These are phyloP conservation scores for Hippasteria phrygiana DNA, from an alignment of 53 echinoderm and acorn worm genomes.

Conservation along the genomic window DNA sequence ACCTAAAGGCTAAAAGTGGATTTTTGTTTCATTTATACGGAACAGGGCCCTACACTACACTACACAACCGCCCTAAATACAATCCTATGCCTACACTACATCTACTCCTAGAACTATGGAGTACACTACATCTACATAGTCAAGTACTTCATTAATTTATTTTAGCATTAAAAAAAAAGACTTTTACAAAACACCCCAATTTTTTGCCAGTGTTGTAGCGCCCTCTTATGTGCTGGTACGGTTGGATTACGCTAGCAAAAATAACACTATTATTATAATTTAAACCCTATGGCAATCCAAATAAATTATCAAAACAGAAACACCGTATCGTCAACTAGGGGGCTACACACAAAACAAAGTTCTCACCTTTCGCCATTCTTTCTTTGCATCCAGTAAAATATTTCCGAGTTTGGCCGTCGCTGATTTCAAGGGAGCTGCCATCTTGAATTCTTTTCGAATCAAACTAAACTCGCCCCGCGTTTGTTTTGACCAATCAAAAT, in stretches of 20 bases:
- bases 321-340: not conserved
- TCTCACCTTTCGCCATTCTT: constrained; percentile 54
- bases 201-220: not conserved
- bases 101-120: no score
- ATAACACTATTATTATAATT: not conserved
- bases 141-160: no score
- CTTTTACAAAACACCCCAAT: no score
- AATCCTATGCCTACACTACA: no score
- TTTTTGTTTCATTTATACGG: no score
- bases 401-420: constrained; percentile 51
- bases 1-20: no score
- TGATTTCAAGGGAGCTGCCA: constrained; percentile 54
- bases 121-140: no score
- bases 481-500: constrained; percentile 29
- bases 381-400: constrained; percentile 40
- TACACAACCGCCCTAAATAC: no score
- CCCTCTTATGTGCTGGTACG: not conserved
- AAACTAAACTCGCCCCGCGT: not conserved
- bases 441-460: constrained; percentile 56
- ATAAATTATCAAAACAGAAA: no score
- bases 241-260: no score
- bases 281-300: not conserved
- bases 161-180: no score
- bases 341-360: not conserved
- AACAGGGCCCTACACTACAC: no score